phyloP scores from a whole-genome alignment of 1,140 invertebrate species.

The Pseudomyrmex dendroicus region DNA sequence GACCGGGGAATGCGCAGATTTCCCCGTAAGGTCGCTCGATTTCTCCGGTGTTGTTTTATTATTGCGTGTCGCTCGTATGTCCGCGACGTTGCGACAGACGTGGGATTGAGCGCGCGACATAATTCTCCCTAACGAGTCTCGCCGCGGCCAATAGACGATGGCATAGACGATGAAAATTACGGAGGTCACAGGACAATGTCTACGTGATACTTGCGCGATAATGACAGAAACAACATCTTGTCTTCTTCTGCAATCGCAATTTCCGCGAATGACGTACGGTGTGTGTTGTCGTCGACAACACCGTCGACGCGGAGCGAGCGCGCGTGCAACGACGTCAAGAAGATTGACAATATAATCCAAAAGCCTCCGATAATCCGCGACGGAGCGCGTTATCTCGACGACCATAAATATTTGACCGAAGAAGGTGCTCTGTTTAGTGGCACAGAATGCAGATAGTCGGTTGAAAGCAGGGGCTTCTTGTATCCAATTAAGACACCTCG shows the following conservation, averaged over 20 bases:
- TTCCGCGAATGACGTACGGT: neutral
- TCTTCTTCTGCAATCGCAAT: conserved; percentile 22
- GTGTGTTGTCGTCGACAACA: neutral
- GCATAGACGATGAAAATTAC: conserved; percentile 20
- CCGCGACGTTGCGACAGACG: neutral
- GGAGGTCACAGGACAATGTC: neutral
- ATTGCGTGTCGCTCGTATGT: neutral
- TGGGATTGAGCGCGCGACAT: conserved; percentile 39
- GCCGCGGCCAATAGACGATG: neutral
- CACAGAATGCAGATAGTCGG: conserved; percentile 74
- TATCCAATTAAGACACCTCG: conserved; percentile 79
- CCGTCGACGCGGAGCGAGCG: too few relatives aligned
- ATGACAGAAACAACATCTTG: neutral
- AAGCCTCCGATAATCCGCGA: conserved; percentile 11
- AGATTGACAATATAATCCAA: conserved; percentile 39
- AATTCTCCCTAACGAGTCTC: conserved; percentile 27
- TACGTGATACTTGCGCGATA: conserved; percentile 23
- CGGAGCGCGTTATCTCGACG: conserved; percentile 20
- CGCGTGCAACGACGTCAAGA: neutral
- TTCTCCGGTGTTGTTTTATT: neutral
- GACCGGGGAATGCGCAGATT: too few relatives aligned
- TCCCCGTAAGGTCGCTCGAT: too few relatives aligned
- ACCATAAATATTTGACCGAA: conserved; percentile 50
- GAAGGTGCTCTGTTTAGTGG: conserved; percentile 66
- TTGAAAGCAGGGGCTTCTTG: conserved; percentile 74